Evolutionary conservation across 2,888 invertebrate species (phyloP).

Genomic region (Diachrysia chrysitis): DNA sequence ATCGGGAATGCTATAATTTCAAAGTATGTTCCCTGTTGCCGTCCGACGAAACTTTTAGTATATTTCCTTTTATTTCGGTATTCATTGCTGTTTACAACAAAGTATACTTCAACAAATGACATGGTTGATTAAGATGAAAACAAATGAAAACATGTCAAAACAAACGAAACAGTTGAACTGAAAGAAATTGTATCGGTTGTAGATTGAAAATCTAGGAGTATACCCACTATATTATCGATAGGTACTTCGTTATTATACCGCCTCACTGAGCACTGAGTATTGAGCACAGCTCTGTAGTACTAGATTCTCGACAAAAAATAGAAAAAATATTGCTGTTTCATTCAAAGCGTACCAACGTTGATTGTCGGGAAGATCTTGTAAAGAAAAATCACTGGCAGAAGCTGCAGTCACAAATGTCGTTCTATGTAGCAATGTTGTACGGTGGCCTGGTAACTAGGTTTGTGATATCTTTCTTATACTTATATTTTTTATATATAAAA

Average conservation of each 20-base stretch:
- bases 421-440: constrained; percentile 27
- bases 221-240: constrained; percentile 54
- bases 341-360: constrained; percentile 62
- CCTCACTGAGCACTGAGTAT: constrained; percentile 64
- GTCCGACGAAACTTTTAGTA: constrained; percentile 37
- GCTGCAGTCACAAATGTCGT: constrained; percentile 39
- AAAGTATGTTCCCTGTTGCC: constrained; percentile 49
- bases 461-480: neutral
- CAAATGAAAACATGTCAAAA: constrained; percentile 26
- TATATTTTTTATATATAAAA: no score
- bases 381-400: constrained; percentile 57
- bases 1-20: constrained; percentile 56
- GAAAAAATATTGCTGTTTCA: constrained; percentile 59
- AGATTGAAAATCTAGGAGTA: constrained; percentile 45
- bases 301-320: constrained; percentile 62
- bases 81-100: constrained; percentile 34
- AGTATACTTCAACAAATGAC: constrained; percentile 19
- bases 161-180: constrained; percentile 33
- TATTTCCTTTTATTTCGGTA: constrained; percentile 35
- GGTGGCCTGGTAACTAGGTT: constrained; percentile 14
- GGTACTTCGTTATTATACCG: constrained; percentile 66
- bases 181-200: constrained; percentile 48
- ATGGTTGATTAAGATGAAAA: constrained; percentile 22
- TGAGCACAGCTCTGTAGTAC: constrained; percentile 59
- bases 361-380: constrained; percentile 60